These are phyloP conservation scores for Microcebus ravelobensis DNA, from an alignment of 2,113 vertebrate genomes.

Conservation along the genomic window DNA sequence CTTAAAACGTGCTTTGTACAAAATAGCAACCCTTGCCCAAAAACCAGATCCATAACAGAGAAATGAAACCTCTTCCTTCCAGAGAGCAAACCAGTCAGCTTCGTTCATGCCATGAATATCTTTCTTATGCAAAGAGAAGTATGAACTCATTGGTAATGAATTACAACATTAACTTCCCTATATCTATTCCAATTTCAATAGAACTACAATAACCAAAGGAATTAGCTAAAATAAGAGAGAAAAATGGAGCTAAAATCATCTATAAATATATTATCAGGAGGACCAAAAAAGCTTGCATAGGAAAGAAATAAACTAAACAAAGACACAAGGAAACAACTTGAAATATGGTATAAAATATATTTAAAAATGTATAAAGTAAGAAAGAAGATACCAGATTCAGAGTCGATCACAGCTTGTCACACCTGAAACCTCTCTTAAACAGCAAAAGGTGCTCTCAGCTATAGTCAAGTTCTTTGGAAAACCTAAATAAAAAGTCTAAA, in stretches of 20 bases:
- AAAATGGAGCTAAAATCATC: conserved; percentile 18
- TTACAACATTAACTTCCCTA: conserved; percentile 55
- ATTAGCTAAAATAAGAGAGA: conserved; percentile 44
- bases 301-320: background rate
- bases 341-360: background rate
- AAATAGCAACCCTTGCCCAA: conserved; percentile 53
- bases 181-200: conserved; percentile 68
- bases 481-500: conserved; percentile 42
- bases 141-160: conserved; percentile 63
- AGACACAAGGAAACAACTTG: background rate
- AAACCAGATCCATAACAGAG: conserved; percentile 63
- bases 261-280: conserved; percentile 2
- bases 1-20: conserved; percentile 46
- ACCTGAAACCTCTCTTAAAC: background rate
- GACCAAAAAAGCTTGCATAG: background rate
- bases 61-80: conserved; percentile 64
- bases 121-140: conserved; percentile 60
- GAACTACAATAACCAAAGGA: conserved; percentile 37
- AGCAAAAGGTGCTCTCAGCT: background rate
- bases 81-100: conserved; percentile 46
- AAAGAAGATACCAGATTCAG: background rate
- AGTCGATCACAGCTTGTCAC: background rate
- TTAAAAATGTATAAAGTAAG: background rate
- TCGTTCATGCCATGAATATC: conserved; percentile 45
- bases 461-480: background rate